Evolutionary conservation across 2,113 vertebrate genomes (phyloP).

Genomic region (human (Homo sapiens)): DNA sequence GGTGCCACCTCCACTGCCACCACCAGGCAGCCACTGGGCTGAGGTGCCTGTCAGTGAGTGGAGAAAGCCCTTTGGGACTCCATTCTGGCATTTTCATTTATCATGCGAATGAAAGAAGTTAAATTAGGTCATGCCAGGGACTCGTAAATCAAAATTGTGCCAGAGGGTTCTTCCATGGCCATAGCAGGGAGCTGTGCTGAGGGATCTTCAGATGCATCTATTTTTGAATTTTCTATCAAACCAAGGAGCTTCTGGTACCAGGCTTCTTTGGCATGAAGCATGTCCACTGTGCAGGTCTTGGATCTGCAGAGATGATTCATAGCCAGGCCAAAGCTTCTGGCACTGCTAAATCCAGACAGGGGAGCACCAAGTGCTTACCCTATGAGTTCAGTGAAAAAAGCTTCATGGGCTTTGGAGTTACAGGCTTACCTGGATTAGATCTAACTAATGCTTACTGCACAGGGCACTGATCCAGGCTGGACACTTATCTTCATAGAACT

Average conservation of each 20-base stretch:
- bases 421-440: background rate
- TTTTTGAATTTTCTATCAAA: slow-evolving; percentile 21
- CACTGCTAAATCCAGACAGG: background rate
- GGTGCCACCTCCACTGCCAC: background rate
- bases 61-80: slow-evolving; percentile 59
- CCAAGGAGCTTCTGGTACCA: background rate
- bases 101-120: slow-evolving; percentile 75
- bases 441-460: background rate
- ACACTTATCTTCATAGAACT: background rate
- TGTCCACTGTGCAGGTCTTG: background rate
- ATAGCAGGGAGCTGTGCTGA: background rate
- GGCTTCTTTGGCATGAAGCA: background rate
- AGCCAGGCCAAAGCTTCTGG: background rate
- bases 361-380: background rate
- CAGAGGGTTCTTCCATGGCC: slow-evolving; percentile 60
- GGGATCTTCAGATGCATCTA: background rate
- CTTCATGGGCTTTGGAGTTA: background rate
- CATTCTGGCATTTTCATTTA: slow-evolving; percentile 75
- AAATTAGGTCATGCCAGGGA: slow-evolving; percentile 76
- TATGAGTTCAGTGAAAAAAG: background rate
- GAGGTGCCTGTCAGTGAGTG: background rate
- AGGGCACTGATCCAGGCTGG: background rate
- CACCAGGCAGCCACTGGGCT: background rate
- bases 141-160: slow-evolving; percentile 75
- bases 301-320: background rate